phyloP scores from a whole-genome alignment of 2,113 vertebrate genomes.

The Dicrurus megarhynchus region DNA sequence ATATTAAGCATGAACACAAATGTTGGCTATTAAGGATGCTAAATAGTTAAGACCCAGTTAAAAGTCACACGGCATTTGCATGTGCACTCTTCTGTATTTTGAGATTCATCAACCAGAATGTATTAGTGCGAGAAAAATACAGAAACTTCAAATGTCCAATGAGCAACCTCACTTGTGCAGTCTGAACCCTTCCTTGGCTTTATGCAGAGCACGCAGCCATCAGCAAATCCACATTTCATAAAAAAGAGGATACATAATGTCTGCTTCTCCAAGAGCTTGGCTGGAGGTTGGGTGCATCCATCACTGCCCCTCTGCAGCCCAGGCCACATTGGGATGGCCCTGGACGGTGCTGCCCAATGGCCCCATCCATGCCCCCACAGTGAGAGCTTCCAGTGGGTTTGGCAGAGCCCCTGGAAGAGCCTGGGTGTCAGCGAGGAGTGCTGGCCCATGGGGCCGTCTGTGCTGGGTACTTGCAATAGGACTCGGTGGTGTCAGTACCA shows the following conservation, averaged over 20 bases:
- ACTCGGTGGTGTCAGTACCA: fast-evolving
- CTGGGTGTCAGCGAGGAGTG: fast-evolving
- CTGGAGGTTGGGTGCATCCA: background rate
- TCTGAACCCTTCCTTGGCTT: background rate
- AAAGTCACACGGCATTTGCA: background rate
- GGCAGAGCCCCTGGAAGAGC: background rate
- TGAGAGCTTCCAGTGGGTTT: fast-evolving
- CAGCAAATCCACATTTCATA: background rate
- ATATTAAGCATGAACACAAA: background rate
- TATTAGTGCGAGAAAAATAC: background rate
- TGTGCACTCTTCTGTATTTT: background rate
- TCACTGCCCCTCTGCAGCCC: background rate
- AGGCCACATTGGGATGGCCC: fast-evolving
- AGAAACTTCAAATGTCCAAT: background rate
- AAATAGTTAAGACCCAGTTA: background rate
- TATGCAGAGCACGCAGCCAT: background rate
- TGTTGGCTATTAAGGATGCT: background rate
- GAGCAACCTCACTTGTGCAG: background rate
- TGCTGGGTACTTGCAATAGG: fast-evolving
- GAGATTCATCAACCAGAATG: background rate
- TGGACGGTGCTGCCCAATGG: background rate
- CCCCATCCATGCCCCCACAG: fast-evolving
- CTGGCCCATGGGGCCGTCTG: fast-evolving
- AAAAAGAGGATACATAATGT: background rate
- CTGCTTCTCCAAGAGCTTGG: background rate